Percentiles rank a stretch among this genome's conserved stretches.
phyloP scores from a whole-genome alignment of 2,797 vertebrate genomes.

The Crax fasciolata region DNA sequence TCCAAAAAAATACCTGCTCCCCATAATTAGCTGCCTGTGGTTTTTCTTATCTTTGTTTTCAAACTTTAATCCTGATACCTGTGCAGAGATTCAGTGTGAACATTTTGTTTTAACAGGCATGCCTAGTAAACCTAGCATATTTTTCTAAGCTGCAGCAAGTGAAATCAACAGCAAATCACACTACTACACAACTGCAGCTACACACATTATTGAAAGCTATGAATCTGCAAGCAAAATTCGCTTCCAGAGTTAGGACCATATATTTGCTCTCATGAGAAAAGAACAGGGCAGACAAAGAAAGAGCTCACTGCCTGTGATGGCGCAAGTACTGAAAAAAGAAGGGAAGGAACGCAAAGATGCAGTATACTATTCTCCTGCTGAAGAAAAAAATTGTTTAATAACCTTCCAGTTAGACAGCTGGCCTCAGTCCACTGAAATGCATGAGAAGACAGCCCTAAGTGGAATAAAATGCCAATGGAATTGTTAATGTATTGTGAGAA shows the following conservation, averaged over 20 bases:
- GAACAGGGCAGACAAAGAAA: background rate
- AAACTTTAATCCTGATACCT: constrained; percentile 6
- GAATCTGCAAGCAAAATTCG: constrained; percentile 57
- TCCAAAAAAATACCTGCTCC: constrained; percentile 58
- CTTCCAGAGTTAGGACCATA: constrained; percentile 12
- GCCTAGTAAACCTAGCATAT: background rate
- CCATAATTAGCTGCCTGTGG: background rate
- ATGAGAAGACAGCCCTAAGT: constrained; percentile 14
- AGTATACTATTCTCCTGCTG: background rate
- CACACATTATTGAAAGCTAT: constrained; percentile 5
- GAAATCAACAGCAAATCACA: constrained; percentile 52
- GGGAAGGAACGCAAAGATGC: background rate
- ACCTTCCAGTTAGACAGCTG: constrained; percentile 17
- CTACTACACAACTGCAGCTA: background rate
- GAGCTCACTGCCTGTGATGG: background rate
- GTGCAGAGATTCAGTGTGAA: background rate
- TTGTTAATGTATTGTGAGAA: background rate
- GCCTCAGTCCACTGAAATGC: constrained; percentile 30
- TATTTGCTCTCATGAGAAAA: constrained; percentile 9
- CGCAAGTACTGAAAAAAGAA: background rate
- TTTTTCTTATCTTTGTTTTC: constrained; percentile 33
- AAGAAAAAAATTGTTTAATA: constrained; percentile 20
- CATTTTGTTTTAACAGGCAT: constrained; percentile 20
- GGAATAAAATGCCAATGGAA: constrained; percentile 27
- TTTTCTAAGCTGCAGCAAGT: constrained; percentile 24